These are phyloP conservation scores for Eudasyphora cyanicolor DNA, from an alignment of 2,888 invertebrate species.

Conservation along the genomic window DNA sequence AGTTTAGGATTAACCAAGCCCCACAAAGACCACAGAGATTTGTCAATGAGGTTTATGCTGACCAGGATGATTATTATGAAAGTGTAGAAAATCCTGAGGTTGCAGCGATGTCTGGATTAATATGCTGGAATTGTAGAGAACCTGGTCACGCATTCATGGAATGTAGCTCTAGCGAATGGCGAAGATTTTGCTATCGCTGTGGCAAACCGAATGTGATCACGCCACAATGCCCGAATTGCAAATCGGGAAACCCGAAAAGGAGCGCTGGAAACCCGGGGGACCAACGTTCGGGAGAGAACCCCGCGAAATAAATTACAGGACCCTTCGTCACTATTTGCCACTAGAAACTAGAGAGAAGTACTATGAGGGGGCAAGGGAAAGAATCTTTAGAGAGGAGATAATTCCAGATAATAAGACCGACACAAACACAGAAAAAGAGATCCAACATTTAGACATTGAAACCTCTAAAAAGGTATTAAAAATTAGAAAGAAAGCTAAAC, in stretches of 20 bases:
- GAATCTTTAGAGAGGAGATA: too few relatives aligned
- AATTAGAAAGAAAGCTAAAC: neutral
- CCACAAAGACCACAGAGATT: neutral
- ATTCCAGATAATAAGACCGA: too few relatives aligned
- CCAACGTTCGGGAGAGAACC: constrained; percentile 10
- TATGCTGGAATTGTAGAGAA: constrained; percentile 18
- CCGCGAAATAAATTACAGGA: neutral
- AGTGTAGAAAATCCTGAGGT: neutral
- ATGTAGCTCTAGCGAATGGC: neutral
- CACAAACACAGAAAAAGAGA: neutral
- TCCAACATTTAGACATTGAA: neutral
- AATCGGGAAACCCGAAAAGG: constrained; percentile 5
- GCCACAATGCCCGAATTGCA: constrained; percentile 8
- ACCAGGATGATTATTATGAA: neutral
- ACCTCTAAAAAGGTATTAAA: neutral
- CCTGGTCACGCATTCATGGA: neutral
- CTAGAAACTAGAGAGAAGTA: neutral
- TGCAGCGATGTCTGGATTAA: neutral
- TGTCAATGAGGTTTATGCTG: neutral
- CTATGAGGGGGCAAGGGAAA: neutral
- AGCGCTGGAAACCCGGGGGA: constrained; percentile 22
- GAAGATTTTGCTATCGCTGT: constrained; percentile 10
- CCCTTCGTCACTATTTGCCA: neutral
- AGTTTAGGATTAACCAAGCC: neutral
- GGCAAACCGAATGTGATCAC: constrained; percentile 11